Evolutionary conservation across 2,113 vertebrate species (phyloP).

Genomic region (Dasyurus viverrinus): DNA sequence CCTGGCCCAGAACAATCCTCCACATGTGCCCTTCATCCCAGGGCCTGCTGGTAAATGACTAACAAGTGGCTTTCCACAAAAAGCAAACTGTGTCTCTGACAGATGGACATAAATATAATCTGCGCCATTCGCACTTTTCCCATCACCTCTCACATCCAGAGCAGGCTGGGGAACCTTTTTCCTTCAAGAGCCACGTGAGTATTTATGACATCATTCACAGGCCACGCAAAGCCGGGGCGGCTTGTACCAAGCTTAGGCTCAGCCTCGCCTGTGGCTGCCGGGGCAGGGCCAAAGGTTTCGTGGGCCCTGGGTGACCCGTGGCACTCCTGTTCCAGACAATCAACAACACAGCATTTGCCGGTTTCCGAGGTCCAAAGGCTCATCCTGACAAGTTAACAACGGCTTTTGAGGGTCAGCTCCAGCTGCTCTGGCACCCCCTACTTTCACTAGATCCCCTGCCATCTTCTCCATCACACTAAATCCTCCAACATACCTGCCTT

Average conservation of each 20-base stretch:
- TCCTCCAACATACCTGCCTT: neutral
- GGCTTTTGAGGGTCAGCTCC: neutral
- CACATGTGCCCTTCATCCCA: neutral
- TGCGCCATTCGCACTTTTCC: neutral
- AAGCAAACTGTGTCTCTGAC: too few species aligned
- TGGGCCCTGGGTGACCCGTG: too few species aligned
- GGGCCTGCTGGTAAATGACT: neutral
- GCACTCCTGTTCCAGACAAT: too few species aligned
- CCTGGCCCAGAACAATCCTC: neutral
- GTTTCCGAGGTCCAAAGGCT: neutral
- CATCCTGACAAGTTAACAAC: neutral
- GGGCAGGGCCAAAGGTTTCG: too few species aligned
- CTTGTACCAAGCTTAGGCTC: too few species aligned
- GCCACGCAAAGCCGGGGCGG: too few species aligned
- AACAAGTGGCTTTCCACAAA: neutral
- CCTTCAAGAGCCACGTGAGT: too few species aligned
- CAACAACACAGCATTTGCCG: neutral
- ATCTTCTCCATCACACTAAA: too few species aligned
- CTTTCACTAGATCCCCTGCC: neutral
- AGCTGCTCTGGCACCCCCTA: neutral
- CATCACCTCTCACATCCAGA: too few species aligned
- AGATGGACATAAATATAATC: neutral
- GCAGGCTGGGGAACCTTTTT: too few species aligned
- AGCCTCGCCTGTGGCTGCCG: too few species aligned
- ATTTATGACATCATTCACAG: too few species aligned